phyloP scores from a whole-genome alignment of 2,113 vertebrate genomes.

The Thunnus maccoyii region DNA sequence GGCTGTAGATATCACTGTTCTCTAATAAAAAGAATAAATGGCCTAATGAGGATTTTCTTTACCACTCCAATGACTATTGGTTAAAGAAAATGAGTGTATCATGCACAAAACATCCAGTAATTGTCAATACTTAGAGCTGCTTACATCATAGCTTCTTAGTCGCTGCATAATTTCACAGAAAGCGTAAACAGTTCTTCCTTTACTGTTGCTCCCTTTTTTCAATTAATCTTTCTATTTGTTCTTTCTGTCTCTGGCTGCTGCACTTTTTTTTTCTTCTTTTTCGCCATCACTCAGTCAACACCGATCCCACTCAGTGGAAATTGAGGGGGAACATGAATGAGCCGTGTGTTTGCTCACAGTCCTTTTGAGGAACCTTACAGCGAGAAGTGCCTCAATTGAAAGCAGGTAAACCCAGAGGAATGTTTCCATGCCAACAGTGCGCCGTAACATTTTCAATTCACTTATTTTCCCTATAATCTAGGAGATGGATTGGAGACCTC shows the following conservation, averaged over 20 bases:
- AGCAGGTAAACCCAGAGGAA: constrained; percentile 72
- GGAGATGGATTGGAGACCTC: constrained; percentile 60
- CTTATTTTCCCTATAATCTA: constrained; percentile 69
- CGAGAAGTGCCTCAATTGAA: constrained; percentile 63
- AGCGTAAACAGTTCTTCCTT: constrained; percentile 21
- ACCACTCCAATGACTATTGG: neutral
- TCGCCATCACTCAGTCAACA: constrained; percentile 27
- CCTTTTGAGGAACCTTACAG: constrained; percentile 55
- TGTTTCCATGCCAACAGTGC: constrained; percentile 82
- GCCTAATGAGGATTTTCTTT: constrained; percentile 16
- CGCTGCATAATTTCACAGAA: constrained; percentile 25
- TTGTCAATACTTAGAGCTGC: constrained; percentile 31
- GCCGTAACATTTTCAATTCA: constrained; percentile 67
- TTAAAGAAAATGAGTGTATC: constrained; percentile 9
- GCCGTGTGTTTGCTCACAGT: constrained; percentile 49
- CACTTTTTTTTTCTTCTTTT: neutral
- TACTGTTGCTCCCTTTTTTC: constrained; percentile 2
- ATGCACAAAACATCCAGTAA: constrained; percentile 23
- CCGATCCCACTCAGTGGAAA: constrained; percentile 25
- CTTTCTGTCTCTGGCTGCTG: neutral
- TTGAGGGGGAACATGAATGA: constrained; percentile 36
- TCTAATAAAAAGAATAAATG: neutral
- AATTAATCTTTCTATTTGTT: constrained; percentile 34
- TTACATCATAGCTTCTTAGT: constrained; percentile 24
- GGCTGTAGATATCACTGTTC: neutral